These are phyloP conservation scores for Mycogona germanica DNA, from an alignment of 2,888 invertebrate species.

Conservation along the genomic window DNA sequence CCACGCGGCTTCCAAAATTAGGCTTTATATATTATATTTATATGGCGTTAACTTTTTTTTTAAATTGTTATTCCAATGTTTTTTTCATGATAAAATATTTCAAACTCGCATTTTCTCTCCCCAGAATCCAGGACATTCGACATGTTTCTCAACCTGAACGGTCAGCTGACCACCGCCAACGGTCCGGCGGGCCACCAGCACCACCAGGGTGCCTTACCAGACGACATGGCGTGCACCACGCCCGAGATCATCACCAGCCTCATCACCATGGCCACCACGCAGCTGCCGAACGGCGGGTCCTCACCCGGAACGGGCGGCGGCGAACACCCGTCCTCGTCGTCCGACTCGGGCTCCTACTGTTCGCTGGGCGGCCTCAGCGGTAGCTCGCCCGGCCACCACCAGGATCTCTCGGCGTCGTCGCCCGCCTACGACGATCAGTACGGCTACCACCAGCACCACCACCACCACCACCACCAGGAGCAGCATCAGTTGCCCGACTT, in stretches of 20 bases:
- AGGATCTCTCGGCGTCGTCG: not conserved
- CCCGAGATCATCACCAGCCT: conserved; percentile 18
- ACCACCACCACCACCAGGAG: conserved; percentile 4
- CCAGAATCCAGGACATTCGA: too few species aligned
- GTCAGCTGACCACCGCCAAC: too few species aligned
- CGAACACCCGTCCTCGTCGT: not conserved
- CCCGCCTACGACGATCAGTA: not conserved
- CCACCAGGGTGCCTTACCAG: too few species aligned
- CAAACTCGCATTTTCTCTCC: too few species aligned
- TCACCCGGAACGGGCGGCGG: not conserved
- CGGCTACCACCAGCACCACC: conserved; percentile 4
- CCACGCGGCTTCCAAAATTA: too few species aligned
- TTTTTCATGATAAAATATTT: too few species aligned
- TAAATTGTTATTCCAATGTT: too few species aligned
- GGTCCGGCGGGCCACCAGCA: too few species aligned
- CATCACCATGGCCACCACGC: conserved; percentile 7
- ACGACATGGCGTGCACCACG: conserved; percentile 16
- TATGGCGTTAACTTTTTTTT: too few species aligned
- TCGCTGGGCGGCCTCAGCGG: not conserved
- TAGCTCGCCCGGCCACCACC: not conserved
- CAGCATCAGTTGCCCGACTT: not conserved
- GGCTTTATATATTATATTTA: too few species aligned
- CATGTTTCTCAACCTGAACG: too few species aligned
- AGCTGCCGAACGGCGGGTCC: not conserved
- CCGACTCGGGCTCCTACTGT: conserved; percentile 2